phyloP scores from a whole-genome alignment of 2,888 invertebrate genomes.

The Drosophila merina region DNA sequence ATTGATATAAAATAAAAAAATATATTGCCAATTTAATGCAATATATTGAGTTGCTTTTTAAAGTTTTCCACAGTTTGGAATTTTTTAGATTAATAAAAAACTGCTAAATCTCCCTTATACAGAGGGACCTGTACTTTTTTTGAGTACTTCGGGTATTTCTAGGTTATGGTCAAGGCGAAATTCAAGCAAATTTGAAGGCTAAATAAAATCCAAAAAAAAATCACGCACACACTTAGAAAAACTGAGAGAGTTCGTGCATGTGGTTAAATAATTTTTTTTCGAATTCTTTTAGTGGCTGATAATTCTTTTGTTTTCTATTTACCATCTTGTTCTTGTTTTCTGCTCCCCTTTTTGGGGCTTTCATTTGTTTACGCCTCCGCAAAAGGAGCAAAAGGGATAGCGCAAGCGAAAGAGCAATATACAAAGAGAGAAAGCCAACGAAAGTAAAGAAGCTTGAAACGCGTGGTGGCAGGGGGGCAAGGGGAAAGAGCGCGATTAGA shows the following conservation, averaged over 20 bases:
- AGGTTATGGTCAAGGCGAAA: conserved; percentile 73
- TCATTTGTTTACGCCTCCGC: conserved; percentile 65
- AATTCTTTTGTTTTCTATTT: conserved; percentile 39
- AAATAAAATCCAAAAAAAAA: conserved; percentile 28
- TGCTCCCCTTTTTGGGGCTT: conserved; percentile 55
- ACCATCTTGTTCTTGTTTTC: neutral
- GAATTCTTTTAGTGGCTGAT: conserved; percentile 41
- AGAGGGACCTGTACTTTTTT: conserved; percentile 14
- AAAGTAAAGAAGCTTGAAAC: neutral
- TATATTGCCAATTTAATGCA: neutral
- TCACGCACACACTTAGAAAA: conserved; percentile 7
- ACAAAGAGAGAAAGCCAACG: conserved; percentile 7
- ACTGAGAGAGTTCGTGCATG: conserved; percentile 16
- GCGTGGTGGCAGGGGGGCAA: conserved; percentile 37
- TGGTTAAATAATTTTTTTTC: conserved; percentile 24
- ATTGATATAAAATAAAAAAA: no score
- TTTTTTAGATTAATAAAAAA: conserved; percentile 1
- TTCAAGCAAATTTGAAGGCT: conserved; percentile 68
- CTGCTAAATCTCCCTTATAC: neutral
- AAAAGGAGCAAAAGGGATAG: conserved; percentile 16
- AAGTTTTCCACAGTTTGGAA: neutral
- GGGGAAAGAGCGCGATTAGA: conserved; percentile 47
- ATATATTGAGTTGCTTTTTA: neutral
- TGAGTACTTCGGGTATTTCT: conserved; percentile 54
- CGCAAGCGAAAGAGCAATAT: neutral